Evolutionary conservation across 35 echinoderm and acorn worm species (phyloP), one percentile per base, ranked within the genome.

Genomic region (Apostichopus californicus): DNA sequence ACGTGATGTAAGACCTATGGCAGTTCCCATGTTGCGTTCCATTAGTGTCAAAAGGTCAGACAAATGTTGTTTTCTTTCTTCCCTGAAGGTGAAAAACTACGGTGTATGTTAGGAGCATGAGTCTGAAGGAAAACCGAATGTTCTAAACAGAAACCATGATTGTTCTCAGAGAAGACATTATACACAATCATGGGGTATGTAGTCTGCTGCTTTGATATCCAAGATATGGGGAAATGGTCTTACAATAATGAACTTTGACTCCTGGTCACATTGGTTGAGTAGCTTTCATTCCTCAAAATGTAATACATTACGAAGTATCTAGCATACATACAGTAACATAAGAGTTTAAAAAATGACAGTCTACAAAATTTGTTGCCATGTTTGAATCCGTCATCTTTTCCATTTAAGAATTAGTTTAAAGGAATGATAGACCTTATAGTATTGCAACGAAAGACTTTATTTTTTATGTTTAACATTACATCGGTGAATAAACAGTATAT

Each of bases 1-100:
- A 85, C 81, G 81, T 85, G 81, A 56, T 85, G 57, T 85, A 59
- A 58, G 24, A 58, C 55, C 81, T 85, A 85, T 56, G 81, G 14
- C 26, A 52, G 81, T 85, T 85, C 55, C 81, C 55, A 58, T 58
- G 56, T 60, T 56, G 57, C 81, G 81, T 85, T 85, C 81, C 81
- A 22, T n/a, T 58, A 2, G 22, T 25, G 81, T 85, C 57, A 85
- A 85, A 21, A 85, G 81, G 81, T 85, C 81, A 85, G 81, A 85
- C 81, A 85, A 85, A 85, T 85, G 81, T 85, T 85, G 81, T 85
- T 85, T 85, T 85, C 81, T 57, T 85, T 58, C 81, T 85, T 75
- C 71, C 54, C 12, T 23, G n/a, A 75, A 56, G 17, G 81, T 13
- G 81, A 58, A 58, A 12, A 85, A 85, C n/a, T 20, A 13, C 55